These are phyloP conservation scores for Siniperca obscura DNA, from an alignment of 2,797 vertebrate genomes.

Conservation along the genomic window DNA sequence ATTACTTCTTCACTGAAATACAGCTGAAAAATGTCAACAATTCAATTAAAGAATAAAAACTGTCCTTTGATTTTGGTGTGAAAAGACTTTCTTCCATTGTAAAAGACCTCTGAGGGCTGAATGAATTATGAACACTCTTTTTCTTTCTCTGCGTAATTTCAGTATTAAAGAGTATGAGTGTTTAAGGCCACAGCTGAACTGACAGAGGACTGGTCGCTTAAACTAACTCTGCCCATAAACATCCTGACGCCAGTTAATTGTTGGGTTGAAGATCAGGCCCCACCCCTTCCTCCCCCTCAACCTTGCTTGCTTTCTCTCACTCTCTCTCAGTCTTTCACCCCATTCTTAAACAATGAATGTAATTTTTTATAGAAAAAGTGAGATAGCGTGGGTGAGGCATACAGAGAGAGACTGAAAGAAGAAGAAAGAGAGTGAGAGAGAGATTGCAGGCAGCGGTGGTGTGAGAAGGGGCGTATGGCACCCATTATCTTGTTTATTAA, in stretches of 20 bases:
- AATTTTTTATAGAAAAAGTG: constrained; percentile 59
- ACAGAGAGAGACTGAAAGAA: constrained; percentile 3
- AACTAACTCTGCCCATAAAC: constrained; percentile 85
- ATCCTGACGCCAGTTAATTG: constrained; percentile 86
- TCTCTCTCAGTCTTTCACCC: constrained; percentile 56
- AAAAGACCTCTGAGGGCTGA: constrained; percentile 31
- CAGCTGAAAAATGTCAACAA: constrained; percentile 18
- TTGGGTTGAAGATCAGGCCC: constrained; percentile 82
- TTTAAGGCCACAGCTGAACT: constrained; percentile 75
- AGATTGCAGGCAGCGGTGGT: constrained; percentile 71
- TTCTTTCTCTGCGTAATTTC: constrained; percentile 59
- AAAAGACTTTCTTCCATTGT: constrained; percentile 29
- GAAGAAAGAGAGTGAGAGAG: constrained; percentile 34
- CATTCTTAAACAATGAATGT: constrained; percentile 70
- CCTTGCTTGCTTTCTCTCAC: constrained; percentile 65
- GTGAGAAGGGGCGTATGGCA: constrained; percentile 86
- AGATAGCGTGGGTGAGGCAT: constrained; percentile 53
- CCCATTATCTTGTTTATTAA: constrained; percentile 94
- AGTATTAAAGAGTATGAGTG: constrained; percentile 63
- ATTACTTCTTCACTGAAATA: constrained; percentile 16
- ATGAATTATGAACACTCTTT: constrained; percentile 54
- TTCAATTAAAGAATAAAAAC: constrained; percentile 37
- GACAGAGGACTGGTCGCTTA: constrained; percentile 76
- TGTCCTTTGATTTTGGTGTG: constrained; percentile 40
- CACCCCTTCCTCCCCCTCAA: constrained; percentile 30